Evolutionary conservation across 2,888 invertebrate species (phyloP), one percentile per base, ranked within the genome.

Genomic region (Serrognathus titanus): DNA sequence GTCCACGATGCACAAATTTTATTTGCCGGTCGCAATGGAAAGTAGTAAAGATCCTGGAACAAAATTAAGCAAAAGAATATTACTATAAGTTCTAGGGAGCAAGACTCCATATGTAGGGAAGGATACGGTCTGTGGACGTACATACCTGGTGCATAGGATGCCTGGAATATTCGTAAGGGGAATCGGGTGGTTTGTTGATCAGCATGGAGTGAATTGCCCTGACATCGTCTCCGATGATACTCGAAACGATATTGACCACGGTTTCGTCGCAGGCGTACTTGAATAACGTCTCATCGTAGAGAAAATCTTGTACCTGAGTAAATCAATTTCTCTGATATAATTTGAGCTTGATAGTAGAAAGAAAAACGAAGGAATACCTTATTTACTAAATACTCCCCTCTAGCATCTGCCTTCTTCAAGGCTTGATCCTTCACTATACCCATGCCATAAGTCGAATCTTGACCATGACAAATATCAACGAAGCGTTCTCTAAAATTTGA

Each of bases 121-220:
- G n/a, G n/a, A n/a, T n/a, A n/a, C n/a, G n/a, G n/a, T n/a, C n/a
- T n/a, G n/a, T n/a, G n/a, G 78, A 77, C 52, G 31, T 37, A 39
- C 12, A 4, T 43, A 43, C 48, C n/a, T 48, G 48, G 71, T 88
- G 88, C 1, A 86, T 78, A 0, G 88, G 88, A 71, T 88, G 88
- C 9, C 82, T 74, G 2, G 83, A 82, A 0, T 84, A 81, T 47
- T 78, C 75, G 10, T 77, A 77, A 68, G 86, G 86, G 37, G 83
- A 74, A 72, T 93, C 92, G 0, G 93, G 93, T 0, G 94, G 91
- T 69, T 92, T 92, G 75, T 92, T 93, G 67, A 94, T 92, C 37
- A 94, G 78, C 93, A 94, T 94, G 39, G 89, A 89, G 76, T 94
- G 89, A 72, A 89, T 82, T 0, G 87, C 89, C 65, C 86, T 83